Base-by-base conservation (phyloP, 2,797 vertebrate species). In the Lates japonicus region DNA sequence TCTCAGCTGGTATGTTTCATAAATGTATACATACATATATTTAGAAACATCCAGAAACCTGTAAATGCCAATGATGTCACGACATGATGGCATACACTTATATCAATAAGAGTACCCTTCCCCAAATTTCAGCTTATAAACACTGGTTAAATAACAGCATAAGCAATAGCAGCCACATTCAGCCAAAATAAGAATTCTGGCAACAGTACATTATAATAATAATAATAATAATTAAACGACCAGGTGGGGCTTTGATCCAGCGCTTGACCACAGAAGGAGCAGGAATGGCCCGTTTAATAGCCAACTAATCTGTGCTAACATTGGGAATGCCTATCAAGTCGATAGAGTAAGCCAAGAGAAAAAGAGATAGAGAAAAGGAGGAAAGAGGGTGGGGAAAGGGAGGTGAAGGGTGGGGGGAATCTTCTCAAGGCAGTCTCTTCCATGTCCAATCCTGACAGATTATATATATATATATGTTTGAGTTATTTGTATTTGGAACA, bases 271-370 rank as follows among this genome's bases (percentile, higher is more conserved):
- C 64, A 74, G 78, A 66, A 63, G 52, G 33, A 88, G 77, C 82
- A 85, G 81, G 84, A 62, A n/a, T n/a, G 16, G 55, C 57, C n/a
- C 54, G 62, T 87, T 93, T 81, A 88, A 93, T 90, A 91, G 87
- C 87, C 81, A 88, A 91, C 89, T 69, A 86, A 73, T 81, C 85
- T 80, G 70, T 78, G 81, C 87, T 91, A 89, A 90, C 83, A 82
- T 87, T 19, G 59, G 66, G 74, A 78, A 68, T 25, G 17, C 83
- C 90, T 83, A 87, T 80, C 70, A 83, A 85, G 91, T 84, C 62
- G 81, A 93, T 86, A 88, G 89, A 89, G 49, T 81, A 89, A 89
- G 87, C 84, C 67, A 73, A 90, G 83, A 90, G 86, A 88, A 79
- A 83, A 72, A 84, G 83, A 84, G 85, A 89, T 22, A 61, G 79